A percentile compares a stretch with the other conserved stretches of the same genome.
These are phyloP conservation scores for Noctilio leporinus DNA, from an alignment of 2,113 vertebrate genomes.

Conservation along the genomic window DNA sequence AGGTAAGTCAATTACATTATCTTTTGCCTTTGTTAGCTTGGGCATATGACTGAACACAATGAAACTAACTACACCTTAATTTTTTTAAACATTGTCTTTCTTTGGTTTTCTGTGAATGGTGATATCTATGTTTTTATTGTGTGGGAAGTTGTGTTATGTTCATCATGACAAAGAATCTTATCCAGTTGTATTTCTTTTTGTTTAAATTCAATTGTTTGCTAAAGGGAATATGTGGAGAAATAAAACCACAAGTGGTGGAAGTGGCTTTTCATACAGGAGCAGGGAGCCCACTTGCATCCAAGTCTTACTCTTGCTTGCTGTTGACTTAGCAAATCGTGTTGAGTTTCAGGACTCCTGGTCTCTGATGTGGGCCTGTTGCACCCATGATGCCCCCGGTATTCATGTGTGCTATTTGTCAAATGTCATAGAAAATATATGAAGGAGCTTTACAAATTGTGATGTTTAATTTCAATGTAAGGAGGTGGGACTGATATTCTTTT, in stretches of 20 bases:
- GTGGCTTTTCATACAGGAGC: not conserved
- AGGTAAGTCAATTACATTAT: not conserved
- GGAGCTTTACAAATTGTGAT: not conserved
- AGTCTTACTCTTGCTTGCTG: not conserved
- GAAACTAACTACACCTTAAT: not conserved
- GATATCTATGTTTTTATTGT: not conserved
- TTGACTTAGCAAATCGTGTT: not conserved
- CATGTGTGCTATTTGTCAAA: not conserved
- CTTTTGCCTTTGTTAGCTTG: not conserved
- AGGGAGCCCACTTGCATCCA: fast-evolving
- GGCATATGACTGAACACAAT: not conserved
- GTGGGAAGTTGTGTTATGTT: not conserved
- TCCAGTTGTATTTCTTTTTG: not conserved
- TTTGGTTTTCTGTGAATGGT: not conserved
- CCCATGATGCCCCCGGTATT: not conserved
- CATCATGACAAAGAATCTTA: not conserved
- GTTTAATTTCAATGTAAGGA: not conserved
- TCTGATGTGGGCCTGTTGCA: fast-evolving
- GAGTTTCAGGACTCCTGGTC: not conserved
- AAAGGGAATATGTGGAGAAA: not conserved
- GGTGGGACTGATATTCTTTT: not conserved
- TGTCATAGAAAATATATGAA: not conserved
- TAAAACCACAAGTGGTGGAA: not conserved
- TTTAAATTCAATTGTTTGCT: not conserved
- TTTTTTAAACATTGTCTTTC: not conserved